Conservation (phyloP, 2,888 invertebrate species). For the Odontomyia ornata region DNA sequence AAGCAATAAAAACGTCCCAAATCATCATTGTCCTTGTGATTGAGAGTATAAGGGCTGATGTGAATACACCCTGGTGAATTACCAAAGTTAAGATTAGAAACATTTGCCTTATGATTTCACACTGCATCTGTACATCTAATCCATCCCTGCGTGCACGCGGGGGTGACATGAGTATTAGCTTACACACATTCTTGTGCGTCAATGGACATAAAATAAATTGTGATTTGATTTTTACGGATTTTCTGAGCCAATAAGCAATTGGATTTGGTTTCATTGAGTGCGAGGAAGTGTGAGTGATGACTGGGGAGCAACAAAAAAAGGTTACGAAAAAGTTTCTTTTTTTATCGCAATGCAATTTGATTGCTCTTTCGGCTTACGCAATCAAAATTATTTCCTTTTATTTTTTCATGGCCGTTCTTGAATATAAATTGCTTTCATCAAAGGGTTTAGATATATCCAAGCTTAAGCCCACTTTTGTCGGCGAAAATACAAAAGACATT, state of each 20-base stretch:
- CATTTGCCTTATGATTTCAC: constrained; percentile 41
- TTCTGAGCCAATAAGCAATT: constrained; percentile 23
- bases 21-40: constrained; percentile 47
- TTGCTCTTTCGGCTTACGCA: neutral
- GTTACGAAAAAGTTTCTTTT: neutral
- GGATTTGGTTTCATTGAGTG: constrained; percentile 8
- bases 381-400: neutral
- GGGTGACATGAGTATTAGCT: constrained; percentile 35
- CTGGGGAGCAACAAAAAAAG: neutral
- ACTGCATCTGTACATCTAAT: neutral
- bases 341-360: neutral
- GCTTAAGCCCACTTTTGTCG: neutral
- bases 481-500: neutral
- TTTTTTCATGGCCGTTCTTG: neutral
- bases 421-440: constrained; percentile 6
- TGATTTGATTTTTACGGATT: constrained; percentile 39
- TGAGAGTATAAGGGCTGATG: neutral
- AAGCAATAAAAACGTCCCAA: constrained; percentile 51
- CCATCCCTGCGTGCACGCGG: neutral
- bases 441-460: neutral
- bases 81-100: constrained; percentile 34
- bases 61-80: constrained; percentile 26
- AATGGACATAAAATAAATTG: constrained; percentile 35
- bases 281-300: too few relatives aligned
- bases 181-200: constrained; percentile 7